These are phyloP conservation scores for Australoheros scitulus DNA, from an alignment of 2,113 vertebrate species.

Conservation along the genomic window DNA sequence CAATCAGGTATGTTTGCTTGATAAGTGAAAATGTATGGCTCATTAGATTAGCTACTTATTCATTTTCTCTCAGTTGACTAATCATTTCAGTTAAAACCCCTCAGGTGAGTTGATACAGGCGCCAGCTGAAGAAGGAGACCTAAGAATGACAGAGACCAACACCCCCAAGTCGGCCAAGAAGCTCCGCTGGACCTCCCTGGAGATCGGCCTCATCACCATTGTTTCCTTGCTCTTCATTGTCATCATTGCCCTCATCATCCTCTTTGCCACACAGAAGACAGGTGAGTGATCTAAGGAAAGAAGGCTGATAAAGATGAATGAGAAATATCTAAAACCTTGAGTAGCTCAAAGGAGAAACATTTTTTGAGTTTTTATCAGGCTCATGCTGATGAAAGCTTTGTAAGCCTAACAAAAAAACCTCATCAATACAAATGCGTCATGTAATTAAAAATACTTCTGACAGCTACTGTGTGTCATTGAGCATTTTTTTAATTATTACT, in stretches of 20 bases:
- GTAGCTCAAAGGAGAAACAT: not conserved
- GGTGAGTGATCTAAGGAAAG: slow-evolving; percentile 60
- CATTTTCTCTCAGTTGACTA: not conserved
- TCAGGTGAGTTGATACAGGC: slow-evolving; percentile 87
- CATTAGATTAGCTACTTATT: not conserved
- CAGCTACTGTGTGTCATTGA: not conserved
- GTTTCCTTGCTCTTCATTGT: slow-evolving; percentile 86
- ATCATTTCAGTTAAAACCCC: not conserved
- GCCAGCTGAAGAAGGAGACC: slow-evolving; percentile 88
- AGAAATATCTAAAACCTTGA: not conserved
- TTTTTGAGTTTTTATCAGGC: not conserved
- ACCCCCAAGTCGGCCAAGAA: slow-evolving; percentile 88
- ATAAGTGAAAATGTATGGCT: not conserved
- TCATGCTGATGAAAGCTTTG: not conserved
- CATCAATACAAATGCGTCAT: not conserved
- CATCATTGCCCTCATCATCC: slow-evolving; percentile 85
- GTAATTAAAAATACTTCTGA: not conserved
- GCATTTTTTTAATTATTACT: not conserved
- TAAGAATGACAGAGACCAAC: slow-evolving; percentile 91
- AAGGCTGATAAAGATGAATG: not conserved
- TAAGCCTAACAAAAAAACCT: not conserved
- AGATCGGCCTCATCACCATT: slow-evolving; percentile 87
- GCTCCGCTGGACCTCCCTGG: slow-evolving; percentile 85
- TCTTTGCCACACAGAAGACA: slow-evolving; percentile 88
- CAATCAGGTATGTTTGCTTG: not conserved